phyloP scores from a whole-genome alignment of 2,113 vertebrate species.

The Pluvialis apricaria region DNA sequence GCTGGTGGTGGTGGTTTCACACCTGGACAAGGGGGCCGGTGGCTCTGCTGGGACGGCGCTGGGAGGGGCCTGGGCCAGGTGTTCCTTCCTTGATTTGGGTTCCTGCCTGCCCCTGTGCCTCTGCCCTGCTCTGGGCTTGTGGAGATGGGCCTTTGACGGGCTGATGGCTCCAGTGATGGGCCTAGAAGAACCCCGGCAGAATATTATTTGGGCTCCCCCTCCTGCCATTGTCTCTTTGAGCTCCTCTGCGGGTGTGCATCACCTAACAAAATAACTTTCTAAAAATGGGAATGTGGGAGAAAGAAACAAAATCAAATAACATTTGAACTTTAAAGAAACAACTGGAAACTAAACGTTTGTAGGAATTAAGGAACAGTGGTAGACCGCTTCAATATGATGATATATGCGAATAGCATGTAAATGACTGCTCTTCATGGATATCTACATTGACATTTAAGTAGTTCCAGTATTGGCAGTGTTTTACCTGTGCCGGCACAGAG shows the following conservation, averaged over 20 bases:
- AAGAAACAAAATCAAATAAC: background rate
- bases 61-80: background rate
- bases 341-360: background rate
- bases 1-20: background rate
- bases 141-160: background rate
- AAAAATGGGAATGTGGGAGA: background rate
- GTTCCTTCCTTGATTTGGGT: background rate
- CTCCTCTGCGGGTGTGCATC: background rate
- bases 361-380: background rate
- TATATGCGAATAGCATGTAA: background rate
- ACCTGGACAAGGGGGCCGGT: rapidly evolving
- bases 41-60: background rate
- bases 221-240: background rate
- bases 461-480: background rate
- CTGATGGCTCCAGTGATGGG: background rate
- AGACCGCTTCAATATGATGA: background rate
- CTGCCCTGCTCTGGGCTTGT: background rate
- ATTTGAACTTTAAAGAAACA: background rate
- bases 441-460: background rate
- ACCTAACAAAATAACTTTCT: no score
- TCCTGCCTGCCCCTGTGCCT: background rate
- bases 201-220: background rate
- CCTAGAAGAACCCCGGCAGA: background rate
- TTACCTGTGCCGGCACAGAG: background rate
- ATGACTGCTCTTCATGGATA: background rate